Percentiles rank a stretch among this genome's conserved stretches.
These are phyloP conservation scores for Muricea muricata DNA, from an alignment of 92 coral and sea anemone genomes.

Conservation along the genomic window DNA sequence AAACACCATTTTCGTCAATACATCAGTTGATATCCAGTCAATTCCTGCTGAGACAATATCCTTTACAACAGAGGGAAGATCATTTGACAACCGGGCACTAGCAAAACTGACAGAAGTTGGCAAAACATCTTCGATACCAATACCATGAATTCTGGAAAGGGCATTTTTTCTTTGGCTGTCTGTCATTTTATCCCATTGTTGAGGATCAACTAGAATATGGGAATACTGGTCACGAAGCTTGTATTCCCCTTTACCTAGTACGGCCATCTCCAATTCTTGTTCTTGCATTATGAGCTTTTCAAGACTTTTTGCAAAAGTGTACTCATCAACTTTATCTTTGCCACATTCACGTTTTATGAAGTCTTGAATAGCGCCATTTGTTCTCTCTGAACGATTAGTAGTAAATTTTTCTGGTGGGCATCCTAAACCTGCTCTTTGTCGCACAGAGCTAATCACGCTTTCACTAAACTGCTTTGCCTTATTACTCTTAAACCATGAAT, in stretches of 20 bases:
- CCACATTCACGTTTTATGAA: too few species aligned
- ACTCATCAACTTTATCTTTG: constrained; percentile 13
- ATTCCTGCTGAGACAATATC: constrained; percentile 12
- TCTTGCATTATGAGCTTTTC: constrained; percentile 40
- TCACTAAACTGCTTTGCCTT: too few species aligned
- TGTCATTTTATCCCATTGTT: constrained; percentile 46
- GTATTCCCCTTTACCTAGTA: constrained; percentile 62
- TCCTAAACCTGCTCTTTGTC: constrained; percentile 59
- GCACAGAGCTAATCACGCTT: constrained; percentile 51
- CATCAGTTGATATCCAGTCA: constrained; percentile 50
- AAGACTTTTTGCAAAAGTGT: constrained; percentile 23
- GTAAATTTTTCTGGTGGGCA: constrained; percentile 64
- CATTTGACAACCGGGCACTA: too few species aligned
- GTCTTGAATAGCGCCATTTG: constrained; percentile 51
- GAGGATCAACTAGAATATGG: constrained; percentile 4
- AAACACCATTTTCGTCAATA: constrained; percentile 32
- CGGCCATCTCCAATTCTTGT: constrained; percentile 63
- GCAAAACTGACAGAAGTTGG: background rate
- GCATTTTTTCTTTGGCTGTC: constrained; percentile 27
- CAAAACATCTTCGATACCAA: background rate
- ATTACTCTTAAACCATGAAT: too few species aligned
- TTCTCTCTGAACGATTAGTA: constrained; percentile 60
- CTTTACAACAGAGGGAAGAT: too few species aligned
- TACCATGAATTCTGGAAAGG: constrained; percentile 26
- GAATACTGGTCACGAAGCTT: constrained; percentile 52